Percentiles rank a stretch among this genome's conserved stretches.
Conservation (phyloP, 2,888 invertebrate species). For the Spodoptera exigua region DNA sequence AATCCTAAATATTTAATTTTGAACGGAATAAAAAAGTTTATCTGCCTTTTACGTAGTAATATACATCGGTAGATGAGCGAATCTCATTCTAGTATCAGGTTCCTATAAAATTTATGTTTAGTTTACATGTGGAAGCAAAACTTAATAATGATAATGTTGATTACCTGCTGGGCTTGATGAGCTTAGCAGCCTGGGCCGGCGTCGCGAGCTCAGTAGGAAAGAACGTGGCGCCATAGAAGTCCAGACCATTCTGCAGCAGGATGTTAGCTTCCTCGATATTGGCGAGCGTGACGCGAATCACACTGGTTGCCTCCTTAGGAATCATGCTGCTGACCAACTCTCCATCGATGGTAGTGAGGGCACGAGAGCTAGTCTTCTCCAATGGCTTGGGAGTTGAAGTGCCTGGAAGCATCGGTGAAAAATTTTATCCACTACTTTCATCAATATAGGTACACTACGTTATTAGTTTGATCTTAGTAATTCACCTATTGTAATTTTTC, state of each 20-base stretch:
- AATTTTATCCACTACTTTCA: too few relatives aligned
- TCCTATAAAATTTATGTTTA: too few relatives aligned
- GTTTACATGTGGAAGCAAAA: too few relatives aligned
- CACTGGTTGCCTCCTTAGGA: conserved; percentile 90
- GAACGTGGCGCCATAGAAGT: conserved; percentile 96
- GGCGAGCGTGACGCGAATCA: conserved; percentile 93
- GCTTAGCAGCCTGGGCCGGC: conserved; percentile 90
- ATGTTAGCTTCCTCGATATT: conserved; percentile 93
- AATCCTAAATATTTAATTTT: too few relatives aligned
- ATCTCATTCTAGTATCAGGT: too few relatives aligned
- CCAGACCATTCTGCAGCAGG: conserved; percentile 94
- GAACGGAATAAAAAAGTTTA: too few relatives aligned
- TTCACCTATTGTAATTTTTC: too few relatives aligned
- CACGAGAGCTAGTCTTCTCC: conserved; percentile 79
- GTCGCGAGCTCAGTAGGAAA: conserved; percentile 95
- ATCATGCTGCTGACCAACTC: conserved; percentile 86
- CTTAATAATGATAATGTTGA: not conserved
- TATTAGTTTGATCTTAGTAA: too few relatives aligned
- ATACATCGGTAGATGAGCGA: too few relatives aligned
- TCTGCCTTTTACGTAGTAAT: too few relatives aligned
- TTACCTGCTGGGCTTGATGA: conserved; percentile 88
- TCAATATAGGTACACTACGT: too few relatives aligned
- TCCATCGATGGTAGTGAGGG: conserved; percentile 82
- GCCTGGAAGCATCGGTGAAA: conserved; percentile 65
- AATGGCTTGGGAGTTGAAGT: conserved; percentile 82